Percentiles rank a stretch among this genome's conserved stretches.
phyloP scores from a whole-genome alignment of 2,113 vertebrate genomes.

The Eurystomus gularis region DNA sequence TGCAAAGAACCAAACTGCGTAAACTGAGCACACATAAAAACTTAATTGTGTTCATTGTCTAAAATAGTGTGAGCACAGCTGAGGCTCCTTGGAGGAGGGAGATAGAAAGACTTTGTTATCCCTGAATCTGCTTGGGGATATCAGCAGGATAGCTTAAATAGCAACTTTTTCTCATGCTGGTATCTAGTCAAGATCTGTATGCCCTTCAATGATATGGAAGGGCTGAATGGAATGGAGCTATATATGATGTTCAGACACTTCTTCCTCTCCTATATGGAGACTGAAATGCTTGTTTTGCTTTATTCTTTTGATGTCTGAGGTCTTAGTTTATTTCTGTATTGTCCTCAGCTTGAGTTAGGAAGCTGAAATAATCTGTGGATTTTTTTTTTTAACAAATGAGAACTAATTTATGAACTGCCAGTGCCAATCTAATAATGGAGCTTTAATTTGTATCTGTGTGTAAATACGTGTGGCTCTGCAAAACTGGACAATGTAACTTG shows the following conservation, averaged over 20 bases:
- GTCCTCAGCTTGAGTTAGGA: neutral
- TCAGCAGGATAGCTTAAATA: neutral
- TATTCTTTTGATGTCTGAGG: neutral
- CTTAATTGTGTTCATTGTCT: neutral
- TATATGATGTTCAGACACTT: neutral
- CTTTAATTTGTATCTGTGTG: neutral
- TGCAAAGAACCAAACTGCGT: neutral
- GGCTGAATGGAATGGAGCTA: neutral
- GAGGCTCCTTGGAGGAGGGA: neutral
- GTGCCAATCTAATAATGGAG: neutral
- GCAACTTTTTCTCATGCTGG: neutral
- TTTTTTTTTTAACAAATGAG: neutral
- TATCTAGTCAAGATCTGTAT: neutral
- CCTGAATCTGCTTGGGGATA: neutral
- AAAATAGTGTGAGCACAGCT: neutral
- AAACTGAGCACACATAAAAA: neutral
- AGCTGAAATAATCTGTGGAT: neutral
- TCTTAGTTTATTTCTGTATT: neutral
- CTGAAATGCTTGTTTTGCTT: neutral
- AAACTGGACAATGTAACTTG: neutral
- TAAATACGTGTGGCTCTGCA: neutral
- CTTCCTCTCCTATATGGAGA: neutral
- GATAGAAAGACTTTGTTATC: neutral
- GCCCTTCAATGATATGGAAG: neutral
- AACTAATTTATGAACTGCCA: neutral